phyloP scores from a whole-genome alignment of 2,797 vertebrate species.

The Pempheris klunzingeri region DNA sequence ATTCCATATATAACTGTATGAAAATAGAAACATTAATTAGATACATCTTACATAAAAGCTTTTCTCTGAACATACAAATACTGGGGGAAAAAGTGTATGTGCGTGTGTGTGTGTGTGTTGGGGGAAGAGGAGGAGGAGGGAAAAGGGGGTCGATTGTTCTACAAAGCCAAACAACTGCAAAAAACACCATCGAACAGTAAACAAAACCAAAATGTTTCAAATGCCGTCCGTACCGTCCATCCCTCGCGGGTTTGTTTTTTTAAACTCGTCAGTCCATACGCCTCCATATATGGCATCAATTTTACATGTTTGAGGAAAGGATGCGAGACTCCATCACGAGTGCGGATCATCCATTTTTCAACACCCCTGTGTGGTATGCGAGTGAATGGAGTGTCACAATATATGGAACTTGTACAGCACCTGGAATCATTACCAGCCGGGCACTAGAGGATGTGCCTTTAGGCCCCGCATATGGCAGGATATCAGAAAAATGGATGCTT shows the following conservation, averaged over 20 bases:
- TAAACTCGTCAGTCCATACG: neutral
- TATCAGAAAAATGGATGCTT: constrained; percentile 22
- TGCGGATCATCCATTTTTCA: constrained; percentile 64
- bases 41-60: constrained; percentile 78
- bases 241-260: neutral
- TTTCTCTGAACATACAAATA: constrained; percentile 77
- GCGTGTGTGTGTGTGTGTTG: constrained; percentile 11
- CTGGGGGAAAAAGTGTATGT: constrained; percentile 31
- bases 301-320: constrained; percentile 60
- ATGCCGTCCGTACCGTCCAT: neutral
- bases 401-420: constrained; percentile 59
- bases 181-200: constrained; percentile 71
- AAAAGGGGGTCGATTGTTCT: constrained; percentile 57
- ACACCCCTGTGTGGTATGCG: constrained; percentile 15
- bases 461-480: constrained; percentile 25
- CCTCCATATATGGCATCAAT: constrained; percentile 47
- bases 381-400: constrained; percentile 30
- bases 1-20: constrained; percentile 80
- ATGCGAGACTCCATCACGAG: constrained; percentile 46
- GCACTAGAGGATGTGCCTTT: constrained; percentile 1
- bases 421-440: constrained; percentile 43
- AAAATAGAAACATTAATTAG: constrained; percentile 83
- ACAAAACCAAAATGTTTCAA: constrained; percentile 44
- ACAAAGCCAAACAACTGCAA: constrained; percentile 73
- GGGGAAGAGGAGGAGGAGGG: neutral